These are phyloP conservation scores for Brachypteracias leptosomus DNA, from an alignment of 2,113 vertebrate genomes.

Conservation along the genomic window DNA sequence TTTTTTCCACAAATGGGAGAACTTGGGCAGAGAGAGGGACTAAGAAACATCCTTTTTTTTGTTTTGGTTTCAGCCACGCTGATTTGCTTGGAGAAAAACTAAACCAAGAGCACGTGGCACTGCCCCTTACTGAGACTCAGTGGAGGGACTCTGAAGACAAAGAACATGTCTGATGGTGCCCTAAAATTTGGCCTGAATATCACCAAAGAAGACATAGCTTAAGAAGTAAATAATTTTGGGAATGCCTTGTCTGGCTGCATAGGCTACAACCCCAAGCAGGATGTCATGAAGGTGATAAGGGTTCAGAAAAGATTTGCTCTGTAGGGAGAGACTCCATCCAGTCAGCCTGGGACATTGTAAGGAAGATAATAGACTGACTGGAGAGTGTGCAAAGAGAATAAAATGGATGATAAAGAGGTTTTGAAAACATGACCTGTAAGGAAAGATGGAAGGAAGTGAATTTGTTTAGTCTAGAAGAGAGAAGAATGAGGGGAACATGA, in stretches of 20 bases:
- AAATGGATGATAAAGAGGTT: constrained; percentile 35
- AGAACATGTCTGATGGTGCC: background rate
- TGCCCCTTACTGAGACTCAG: background rate
- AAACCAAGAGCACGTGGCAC: background rate
- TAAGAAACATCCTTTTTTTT: background rate
- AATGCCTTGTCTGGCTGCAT: background rate
- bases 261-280: background rate
- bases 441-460: constrained; percentile 54
- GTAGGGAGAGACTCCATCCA: background rate
- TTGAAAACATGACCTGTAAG: constrained; percentile 32
- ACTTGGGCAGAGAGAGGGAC: background rate
- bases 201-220: background rate
- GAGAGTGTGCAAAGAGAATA: background rate
- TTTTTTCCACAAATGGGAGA: background rate
- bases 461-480: constrained; percentile 51
- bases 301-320: background rate
- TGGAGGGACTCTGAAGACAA: background rate
- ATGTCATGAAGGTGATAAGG: background rate
- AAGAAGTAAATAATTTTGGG: background rate
- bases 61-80: background rate
- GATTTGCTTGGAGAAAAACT: background rate
- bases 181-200: background rate
- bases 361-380: background rate
- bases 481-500: constrained; percentile 42
- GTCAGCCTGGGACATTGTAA: background rate